Conservation (phyloP, 2,113 vertebrate species). For the Redunca redunca region DNA sequence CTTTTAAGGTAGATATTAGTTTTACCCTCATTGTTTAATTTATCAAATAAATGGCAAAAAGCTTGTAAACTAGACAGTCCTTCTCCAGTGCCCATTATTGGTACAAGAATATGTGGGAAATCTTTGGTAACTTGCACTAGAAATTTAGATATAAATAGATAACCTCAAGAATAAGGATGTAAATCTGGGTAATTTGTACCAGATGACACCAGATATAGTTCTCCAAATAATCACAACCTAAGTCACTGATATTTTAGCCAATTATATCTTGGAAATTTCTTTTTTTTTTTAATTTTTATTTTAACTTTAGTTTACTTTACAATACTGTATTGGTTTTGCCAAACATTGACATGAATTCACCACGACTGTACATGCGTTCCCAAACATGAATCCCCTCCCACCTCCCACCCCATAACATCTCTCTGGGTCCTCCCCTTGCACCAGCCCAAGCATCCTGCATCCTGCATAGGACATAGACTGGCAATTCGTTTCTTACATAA, state of each 20-base stretch:
- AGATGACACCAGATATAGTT: neutral
- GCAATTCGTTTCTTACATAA: too few species aligned
- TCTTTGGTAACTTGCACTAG: neutral
- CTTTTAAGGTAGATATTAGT: neutral
- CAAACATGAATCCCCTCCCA: too few species aligned
- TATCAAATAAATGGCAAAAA: neutral
- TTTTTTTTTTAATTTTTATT: too few species aligned
- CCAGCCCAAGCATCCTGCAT: too few species aligned
- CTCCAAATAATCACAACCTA: neutral
- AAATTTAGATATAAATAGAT: neutral
- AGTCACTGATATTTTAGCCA: neutral
- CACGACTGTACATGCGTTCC: too few species aligned
- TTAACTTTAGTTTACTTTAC: too few species aligned
- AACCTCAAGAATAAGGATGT: neutral
- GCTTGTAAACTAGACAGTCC: neutral
- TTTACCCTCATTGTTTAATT: neutral
- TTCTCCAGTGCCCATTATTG: neutral
- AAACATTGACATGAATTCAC: too few species aligned
- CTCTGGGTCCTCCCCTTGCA: too few species aligned
- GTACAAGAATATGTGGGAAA: neutral
- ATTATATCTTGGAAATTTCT: neutral
- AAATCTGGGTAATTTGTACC: neutral
- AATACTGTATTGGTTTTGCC: too few species aligned
- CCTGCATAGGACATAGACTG: too few species aligned
- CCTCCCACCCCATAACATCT: too few species aligned